phyloP scores from a whole-genome alignment of 1,140 invertebrate genomes.

The Lethrus apterus region DNA sequence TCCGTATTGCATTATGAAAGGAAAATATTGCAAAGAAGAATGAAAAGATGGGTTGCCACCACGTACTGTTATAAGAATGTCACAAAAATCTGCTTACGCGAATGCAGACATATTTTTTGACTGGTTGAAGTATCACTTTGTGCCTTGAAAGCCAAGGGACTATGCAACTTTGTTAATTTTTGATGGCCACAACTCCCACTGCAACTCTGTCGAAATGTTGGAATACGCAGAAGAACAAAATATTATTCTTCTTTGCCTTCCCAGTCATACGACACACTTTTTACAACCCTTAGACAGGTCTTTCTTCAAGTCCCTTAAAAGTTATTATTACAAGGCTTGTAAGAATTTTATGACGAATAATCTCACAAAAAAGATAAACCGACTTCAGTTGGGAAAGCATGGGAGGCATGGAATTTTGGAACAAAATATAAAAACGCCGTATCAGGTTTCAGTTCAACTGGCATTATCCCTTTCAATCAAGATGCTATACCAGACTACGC shows the following conservation, averaged over 20 bases:
- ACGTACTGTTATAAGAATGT: no score
- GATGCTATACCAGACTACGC: no score
- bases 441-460: no score
- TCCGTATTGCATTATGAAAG: slow-evolving; percentile 19
- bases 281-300: not conserved
- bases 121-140: slow-evolving; percentile 20
- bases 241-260: not conserved
- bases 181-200: slow-evolving; percentile 4
- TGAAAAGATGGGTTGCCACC: slow-evolving; percentile 15
- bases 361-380: no score
- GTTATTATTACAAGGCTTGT: not conserved
- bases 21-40: slow-evolving; percentile 15
- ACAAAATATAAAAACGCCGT: no score
- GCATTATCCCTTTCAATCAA: no score
- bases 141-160: slow-evolving; percentile 9
- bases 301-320: not conserved
- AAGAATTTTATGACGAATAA: no score
- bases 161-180: slow-evolving; percentile 13
- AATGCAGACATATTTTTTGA: slow-evolving; percentile 20
- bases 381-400: no score
- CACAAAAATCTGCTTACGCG: slow-evolving; percentile 18
- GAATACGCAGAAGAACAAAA: not conserved
- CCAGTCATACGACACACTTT: not conserved
- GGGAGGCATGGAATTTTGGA: no score
- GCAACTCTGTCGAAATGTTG: no score